Evolutionary conservation across 2,113 vertebrate genomes (phyloP).

Genomic region (Promerops cafer): DNA sequence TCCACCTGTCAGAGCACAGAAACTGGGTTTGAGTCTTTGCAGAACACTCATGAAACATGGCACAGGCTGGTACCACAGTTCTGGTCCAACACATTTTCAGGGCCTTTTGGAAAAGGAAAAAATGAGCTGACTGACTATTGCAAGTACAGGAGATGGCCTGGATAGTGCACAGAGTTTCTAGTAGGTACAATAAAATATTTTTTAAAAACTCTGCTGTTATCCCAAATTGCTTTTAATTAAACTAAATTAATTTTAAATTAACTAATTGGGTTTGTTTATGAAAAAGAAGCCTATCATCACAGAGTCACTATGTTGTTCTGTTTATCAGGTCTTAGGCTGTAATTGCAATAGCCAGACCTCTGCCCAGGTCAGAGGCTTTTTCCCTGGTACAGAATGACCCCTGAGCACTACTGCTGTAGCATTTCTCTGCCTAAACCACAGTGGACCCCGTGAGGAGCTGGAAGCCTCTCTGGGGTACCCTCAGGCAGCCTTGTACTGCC

Average conservation of each 20-base stretch:
- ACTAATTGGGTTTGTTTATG: not conserved
- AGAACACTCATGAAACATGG: not conserved
- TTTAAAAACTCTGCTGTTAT: not conserved
- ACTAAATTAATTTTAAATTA: not conserved
- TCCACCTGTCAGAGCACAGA: not conserved
- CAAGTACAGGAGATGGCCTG: not conserved
- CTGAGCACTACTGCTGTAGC: not conserved
- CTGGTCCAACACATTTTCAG: not conserved
- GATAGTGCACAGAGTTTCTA: not conserved
- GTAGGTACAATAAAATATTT: not conserved
- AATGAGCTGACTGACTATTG: not conserved
- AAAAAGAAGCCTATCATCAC: not conserved
- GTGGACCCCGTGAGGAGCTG: not conserved
- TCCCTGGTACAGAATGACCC: not conserved
- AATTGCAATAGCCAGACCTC: not conserved
- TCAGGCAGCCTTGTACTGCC: not conserved
- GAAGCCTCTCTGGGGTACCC: not conserved
- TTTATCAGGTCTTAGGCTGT: not conserved
- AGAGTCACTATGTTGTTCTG: not conserved
- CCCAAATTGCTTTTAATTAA: not conserved
- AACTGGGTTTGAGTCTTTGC: not conserved
- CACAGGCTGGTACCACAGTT: not conserved
- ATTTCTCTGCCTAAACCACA: not conserved
- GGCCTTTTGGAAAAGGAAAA: not conserved
- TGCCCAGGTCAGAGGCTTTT: not conserved